Evolutionary conservation across 2,888 invertebrate species (phyloP).

Genomic region (Pyrrhosoma nymphula): DNA sequence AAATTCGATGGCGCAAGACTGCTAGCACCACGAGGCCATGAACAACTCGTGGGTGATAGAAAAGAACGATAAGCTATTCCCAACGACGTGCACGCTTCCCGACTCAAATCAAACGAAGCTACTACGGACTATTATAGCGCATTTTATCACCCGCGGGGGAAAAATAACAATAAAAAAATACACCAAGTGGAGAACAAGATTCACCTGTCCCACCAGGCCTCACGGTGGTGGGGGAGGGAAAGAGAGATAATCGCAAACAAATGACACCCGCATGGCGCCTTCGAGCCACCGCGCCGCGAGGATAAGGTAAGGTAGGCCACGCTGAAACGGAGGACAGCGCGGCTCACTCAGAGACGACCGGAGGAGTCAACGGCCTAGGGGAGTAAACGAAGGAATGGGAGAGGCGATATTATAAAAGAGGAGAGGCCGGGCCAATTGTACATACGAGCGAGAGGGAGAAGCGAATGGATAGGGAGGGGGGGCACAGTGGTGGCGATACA

Average conservation of each 20-base stretch:
- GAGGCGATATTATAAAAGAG: no score
- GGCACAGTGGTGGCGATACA: no score
- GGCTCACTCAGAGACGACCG: background rate
- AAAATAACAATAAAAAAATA: background rate
- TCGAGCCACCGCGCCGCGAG: background rate
- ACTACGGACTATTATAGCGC: background rate
- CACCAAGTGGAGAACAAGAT: background rate
- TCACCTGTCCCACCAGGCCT: background rate
- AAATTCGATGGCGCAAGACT: no score
- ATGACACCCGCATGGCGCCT: constrained; percentile 28
- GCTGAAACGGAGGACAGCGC: background rate
- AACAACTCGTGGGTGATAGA: no score
- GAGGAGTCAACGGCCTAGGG: background rate
- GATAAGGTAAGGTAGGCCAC: constrained; percentile 6
- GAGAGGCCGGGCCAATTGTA: no score
- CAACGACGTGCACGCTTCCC: background rate
- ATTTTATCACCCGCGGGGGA: background rate
- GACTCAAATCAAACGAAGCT: background rate
- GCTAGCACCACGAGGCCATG: no score
- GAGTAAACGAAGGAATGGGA: background rate
- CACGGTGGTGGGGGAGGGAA: no score
- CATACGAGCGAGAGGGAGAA: no score
- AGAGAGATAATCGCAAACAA: background rate
- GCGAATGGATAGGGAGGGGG: no score
- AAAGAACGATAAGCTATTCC: background rate